These are phyloP conservation scores for Nephotettix cincticeps DNA, from an alignment of 1,140 invertebrate species.

Conservation along the genomic window DNA sequence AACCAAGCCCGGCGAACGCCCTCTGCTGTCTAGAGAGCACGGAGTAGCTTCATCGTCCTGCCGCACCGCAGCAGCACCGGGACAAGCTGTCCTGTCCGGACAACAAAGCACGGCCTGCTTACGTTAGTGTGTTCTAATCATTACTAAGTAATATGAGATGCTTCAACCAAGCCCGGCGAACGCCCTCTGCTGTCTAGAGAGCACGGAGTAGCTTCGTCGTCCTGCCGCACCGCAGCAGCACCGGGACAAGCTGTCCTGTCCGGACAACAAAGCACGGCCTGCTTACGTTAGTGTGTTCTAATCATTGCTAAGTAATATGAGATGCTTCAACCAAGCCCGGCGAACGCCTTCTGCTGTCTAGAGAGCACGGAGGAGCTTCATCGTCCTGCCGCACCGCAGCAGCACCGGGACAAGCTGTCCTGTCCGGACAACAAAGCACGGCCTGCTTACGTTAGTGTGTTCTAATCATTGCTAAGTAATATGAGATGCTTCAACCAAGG, in stretches of 20 bases:
- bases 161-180: neutral
- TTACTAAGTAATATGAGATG: too few relatives aligned
- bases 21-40: slow-evolving; percentile 26
- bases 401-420: too few relatives aligned
- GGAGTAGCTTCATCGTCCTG: slow-evolving; percentile 28
- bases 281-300: slow-evolving; percentile 32
- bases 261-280: slow-evolving; percentile 34
- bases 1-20: neutral
- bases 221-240: slow-evolving; percentile 31
- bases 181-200: slow-evolving; percentile 25
- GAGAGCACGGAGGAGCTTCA: too few relatives aligned
- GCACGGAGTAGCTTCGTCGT: slow-evolving; percentile 31
- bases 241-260: slow-evolving; percentile 35
- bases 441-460: too few relatives aligned
- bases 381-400: too few relatives aligned
- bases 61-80: slow-evolving; percentile 31
- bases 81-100: slow-evolving; percentile 34
- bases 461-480: too few relatives aligned
- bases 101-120: slow-evolving; percentile 34
- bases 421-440: too few relatives aligned
- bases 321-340: too few relatives aligned
- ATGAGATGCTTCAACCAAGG: too few relatives aligned
- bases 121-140: too few relatives aligned
- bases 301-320: too few relatives aligned
- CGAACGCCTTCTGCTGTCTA: too few relatives aligned